Base-by-base conservation (phyloP, 2,888 invertebrate genomes). In the Abrostola triplasia region DNA sequence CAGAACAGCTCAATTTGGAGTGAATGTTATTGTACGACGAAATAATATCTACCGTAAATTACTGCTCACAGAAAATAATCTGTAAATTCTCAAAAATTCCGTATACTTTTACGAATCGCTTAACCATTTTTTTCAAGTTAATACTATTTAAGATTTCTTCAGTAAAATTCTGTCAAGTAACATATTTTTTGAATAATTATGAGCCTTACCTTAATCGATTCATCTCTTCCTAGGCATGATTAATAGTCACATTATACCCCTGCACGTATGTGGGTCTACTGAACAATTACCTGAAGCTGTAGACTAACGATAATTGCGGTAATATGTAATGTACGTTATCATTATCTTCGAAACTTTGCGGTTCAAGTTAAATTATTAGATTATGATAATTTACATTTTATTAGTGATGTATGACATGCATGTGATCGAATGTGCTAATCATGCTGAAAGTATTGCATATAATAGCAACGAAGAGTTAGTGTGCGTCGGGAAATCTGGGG, bases 251-350 rank as follows among this genome's bases (percentile, higher is more conserved):
- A 70, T 70, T 63, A 70, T 50, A 58, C 51, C 51, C 40, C 38
- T 36, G 11, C 38, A 61, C 64, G 50, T 67, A 59, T 59, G 59
- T 54, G 44, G 55, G 36, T 58, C 57, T 37, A 53, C 47, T 42
- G 52, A 53, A 73, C 63, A 73, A 64, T 73, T 64, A 70, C 67
- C 67, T 24, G 48, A 36, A 41, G 44, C 52, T 49, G 60, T 49
- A 67, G 59, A 67, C 59, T 73, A 70, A 74, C 64, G 70, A 73
- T 73, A 64, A 73, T 74, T 74, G 61, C 51, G 40, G 61, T 52
- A 49, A 66, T 67, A 66, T 38, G 47, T 59, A 66, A 66, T 63
- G 47, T 56, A 49, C 52, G 40, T 48, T 53, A 70, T 57, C 60
- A 70, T 67, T 70, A 73, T 58, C 44, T 68, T 59, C 10, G 36